A percentile compares a stretch with the other conserved stretches of the same genome.
Evolutionary conservation across 2,113 vertebrate genomes (phyloP).

Genomic region (Procapra przewalskii): DNA sequence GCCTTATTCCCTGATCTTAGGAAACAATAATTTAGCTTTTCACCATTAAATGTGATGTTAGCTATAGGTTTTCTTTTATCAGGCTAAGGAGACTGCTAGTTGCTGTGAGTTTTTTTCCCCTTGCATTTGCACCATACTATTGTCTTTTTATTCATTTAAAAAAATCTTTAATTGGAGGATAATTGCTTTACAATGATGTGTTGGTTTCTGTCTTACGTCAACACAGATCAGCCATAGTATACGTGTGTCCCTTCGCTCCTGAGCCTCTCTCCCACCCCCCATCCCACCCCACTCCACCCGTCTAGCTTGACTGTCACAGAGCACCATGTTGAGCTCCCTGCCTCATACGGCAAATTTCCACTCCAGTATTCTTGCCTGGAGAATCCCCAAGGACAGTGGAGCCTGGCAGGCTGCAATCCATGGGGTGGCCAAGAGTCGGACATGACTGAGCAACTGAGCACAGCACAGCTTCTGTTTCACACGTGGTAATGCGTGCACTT

Average conservation of each 20-base stretch:
- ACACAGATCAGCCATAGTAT: not conserved
- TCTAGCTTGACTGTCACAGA: not conserved
- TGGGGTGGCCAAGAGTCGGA: not conserved
- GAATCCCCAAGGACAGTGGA: not conserved
- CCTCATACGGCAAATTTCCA: not conserved
- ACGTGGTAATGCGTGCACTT: rapidly evolving
- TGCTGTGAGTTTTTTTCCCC: not conserved
- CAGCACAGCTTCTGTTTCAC: not conserved
- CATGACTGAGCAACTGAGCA: not conserved
- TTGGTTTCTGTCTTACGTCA: not conserved
- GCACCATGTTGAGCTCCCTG: not conserved
- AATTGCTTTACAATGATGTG: not conserved
- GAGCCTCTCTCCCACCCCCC: not conserved
- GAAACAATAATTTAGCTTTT: not conserved
- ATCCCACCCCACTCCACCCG: not conserved
- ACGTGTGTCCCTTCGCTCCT: not conserved
- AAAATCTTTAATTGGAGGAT: not conserved
- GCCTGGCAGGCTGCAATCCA: not conserved
- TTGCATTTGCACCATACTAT: not conserved
- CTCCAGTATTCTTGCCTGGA: not conserved
- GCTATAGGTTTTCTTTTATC: not conserved
- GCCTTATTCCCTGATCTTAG: not conserved
- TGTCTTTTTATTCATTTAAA: not conserved
- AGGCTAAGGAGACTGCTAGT: not conserved
- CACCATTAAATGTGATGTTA: not conserved